Base-by-base conservation (phyloP, 2,797 vertebrate species). In the Moxostoma hubbsi region DNA sequence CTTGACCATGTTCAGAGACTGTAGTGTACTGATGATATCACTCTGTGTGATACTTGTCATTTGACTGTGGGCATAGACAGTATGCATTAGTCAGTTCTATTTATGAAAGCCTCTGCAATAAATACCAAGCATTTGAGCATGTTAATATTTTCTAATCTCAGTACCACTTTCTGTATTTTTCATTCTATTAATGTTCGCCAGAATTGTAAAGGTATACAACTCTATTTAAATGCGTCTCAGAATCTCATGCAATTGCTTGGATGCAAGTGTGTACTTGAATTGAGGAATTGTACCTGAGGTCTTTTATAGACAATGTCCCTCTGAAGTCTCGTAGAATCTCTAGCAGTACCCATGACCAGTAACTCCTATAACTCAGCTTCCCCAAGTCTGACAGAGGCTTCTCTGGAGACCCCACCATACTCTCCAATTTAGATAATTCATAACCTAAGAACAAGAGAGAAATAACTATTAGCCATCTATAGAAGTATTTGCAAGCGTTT, bases 31-130 rank as follows among this genome's bases (percentile, higher is more conserved):
- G 91, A 98, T 98, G 93, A 98, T 98, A 93, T 98, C 97, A 4
- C 96, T 96, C 91, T 98, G 97, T 0, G 97, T 98, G 89, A 98
- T 98, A 84, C 97, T 98, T 16, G 96, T 98, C 97, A 98, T 98
- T 88, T 97, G 96, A 84, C 96, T 97, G 13, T 15, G 45, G 15
- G 55, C 1, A 36, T 1, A 46, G 49, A 59, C 15, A 64, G 11
- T 11, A 36, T 75, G 46, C 49, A 43, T 59, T 50, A 55, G 15
- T 57, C 47, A 5, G 59, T 13, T 50, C 46, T 68, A 5, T n/a
- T 66, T 16, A 57, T 47, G 7, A 36, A 66, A n/a, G 15, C 12
- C 54, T 8, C 24, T 11, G 16, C 53, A 2, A 15, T 18, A 0
- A 4, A 59, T 10, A 11, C 2, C 15, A 54, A 10, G 16, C 8